phyloP scores from a whole-genome alignment of 2,113 vertebrate genomes.

The Poeciliopsis occidentalis region DNA sequence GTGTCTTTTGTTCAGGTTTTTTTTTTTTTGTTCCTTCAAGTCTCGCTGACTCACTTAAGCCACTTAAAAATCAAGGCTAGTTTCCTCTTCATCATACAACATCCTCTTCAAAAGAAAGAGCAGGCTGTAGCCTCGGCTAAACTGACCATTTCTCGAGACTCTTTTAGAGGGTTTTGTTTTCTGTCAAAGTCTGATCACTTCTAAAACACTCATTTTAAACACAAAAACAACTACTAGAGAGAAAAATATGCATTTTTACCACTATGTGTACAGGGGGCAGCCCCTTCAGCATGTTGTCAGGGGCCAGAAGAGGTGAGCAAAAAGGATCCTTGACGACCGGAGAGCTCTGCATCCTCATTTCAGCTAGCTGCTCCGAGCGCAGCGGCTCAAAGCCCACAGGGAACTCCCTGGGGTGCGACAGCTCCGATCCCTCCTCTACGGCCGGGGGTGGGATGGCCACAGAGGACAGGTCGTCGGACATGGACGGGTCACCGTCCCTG shows the following conservation, averaged over 20 bases:
- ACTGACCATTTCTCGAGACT: not conserved
- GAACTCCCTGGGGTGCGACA: constrained; percentile 69
- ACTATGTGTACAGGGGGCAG: constrained; percentile 81
- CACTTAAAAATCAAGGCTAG: constrained; percentile 40
- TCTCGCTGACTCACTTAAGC: constrained; percentile 49
- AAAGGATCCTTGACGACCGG: constrained; percentile 87
- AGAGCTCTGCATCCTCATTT: constrained; percentile 78
- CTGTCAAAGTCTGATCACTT: not conserved
- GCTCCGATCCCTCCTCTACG: constrained; percentile 36
- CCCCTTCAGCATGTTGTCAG: constrained; percentile 80
- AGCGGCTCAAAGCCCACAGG: constrained; percentile 86
- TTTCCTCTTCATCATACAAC: constrained; percentile 37
- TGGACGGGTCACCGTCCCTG: constrained; percentile 62
- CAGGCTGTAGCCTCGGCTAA: not conserved
- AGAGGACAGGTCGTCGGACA: constrained; percentile 43
- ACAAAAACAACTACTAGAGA: not conserved
- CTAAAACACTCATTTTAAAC: not conserved
- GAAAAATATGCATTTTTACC: constrained; percentile 65
- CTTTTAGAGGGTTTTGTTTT: constrained; percentile 2
- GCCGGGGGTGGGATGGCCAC: constrained; percentile 56
- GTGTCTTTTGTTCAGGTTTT: constrained; percentile 39
- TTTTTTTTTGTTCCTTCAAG: constrained; percentile 26
- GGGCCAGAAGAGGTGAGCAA: constrained; percentile 85
- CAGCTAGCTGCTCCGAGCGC: constrained; percentile 76
- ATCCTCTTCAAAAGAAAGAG: constrained; percentile 8